Evolutionary conservation across 2,888 invertebrate genomes (phyloP), one percentile per base, ranked within the genome.

Genomic region (Trichogramma dendrolimi): DNA sequence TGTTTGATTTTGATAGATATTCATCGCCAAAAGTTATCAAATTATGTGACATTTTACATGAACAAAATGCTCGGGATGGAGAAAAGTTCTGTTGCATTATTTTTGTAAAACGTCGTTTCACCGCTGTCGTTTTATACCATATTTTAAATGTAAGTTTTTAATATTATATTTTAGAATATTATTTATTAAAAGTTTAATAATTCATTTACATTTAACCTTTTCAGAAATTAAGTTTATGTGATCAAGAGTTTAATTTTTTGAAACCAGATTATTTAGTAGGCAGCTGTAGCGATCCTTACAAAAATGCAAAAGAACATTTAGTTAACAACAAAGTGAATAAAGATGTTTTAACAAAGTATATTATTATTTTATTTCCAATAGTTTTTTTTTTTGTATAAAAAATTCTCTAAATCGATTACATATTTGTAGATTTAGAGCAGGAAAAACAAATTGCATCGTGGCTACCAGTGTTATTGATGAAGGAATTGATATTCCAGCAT

Each of bases 401-500:
- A 11, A 41, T 50, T 27, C 43, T 27, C 27, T 27, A 27, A 27
- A 27, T 27, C 3, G 27, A 27, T 27, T 1, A 2, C 27, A 41
- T 58, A 51, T 27, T 56, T 63, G 47, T 10, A 81, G 84, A 46
- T 90, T 90, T 72, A 81, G 83, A 38, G 78, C 77, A 6, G 84
- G 85, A 6, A 79, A 83, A 43, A 78, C 82, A 5, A 92, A 92
- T 75, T 73, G 90, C 3, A 74, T 92, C 41, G 79, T 90, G 2
- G 84, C 89, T 1, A 89, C 96, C 0, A 89, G 88, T 74, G 91
- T 96, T 0, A 81, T 96, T 41, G 96, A 96, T 75, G 96, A 96
- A 80, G 95, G 95, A 0, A 85, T 95, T 6, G 94, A 96, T 78
- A 84, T 96, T 41, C 89, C 89, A 4, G 84, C 85, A 41, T 97